These are phyloP conservation scores for Amiota mariae DNA, from an alignment of 2,888 invertebrate species.

Conservation along the genomic window DNA sequence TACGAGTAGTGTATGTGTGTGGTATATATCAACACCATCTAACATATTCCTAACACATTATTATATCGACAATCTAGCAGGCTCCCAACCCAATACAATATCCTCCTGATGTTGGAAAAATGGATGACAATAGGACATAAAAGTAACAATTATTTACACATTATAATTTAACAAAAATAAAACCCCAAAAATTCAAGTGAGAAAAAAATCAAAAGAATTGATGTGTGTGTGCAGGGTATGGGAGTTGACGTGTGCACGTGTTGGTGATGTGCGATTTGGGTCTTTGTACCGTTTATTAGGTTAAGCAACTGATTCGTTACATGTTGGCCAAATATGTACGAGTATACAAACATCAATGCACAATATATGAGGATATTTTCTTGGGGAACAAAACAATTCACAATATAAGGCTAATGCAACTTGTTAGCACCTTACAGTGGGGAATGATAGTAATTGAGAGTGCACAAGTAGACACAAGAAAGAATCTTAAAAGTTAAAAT, in stretches of 20 bases:
- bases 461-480: too few relatives aligned
- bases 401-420: too few relatives aligned
- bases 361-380: too few relatives aligned
- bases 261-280: too few relatives aligned
- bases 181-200: too few relatives aligned
- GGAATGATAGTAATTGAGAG: too few relatives aligned
- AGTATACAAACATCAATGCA: too few relatives aligned
- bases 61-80: not conserved
- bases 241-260: not conserved
- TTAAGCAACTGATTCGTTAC: slow-evolving; percentile 25
- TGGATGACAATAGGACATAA: slow-evolving; percentile 2
- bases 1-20: slow-evolving; percentile 25
- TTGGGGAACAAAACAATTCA: not conserved
- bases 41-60: slow-evolving; percentile 61
- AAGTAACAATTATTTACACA: slow-evolving; percentile 23
- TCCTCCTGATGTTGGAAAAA: not conserved
- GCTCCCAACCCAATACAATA: not conserved
- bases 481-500: too few relatives aligned
- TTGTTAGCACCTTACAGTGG: too few relatives aligned
- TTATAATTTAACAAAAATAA: not conserved
- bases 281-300: slow-evolving; percentile 7
- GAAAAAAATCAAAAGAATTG: too few relatives aligned
- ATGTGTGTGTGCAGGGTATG: slow-evolving; percentile 10
- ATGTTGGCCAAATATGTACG: not conserved
- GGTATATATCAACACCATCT: slow-evolving; percentile 66